Evolutionary conservation across 2,113 vertebrate genomes (phyloP).

Genomic region (Melanerpes aurifrons): DNA sequence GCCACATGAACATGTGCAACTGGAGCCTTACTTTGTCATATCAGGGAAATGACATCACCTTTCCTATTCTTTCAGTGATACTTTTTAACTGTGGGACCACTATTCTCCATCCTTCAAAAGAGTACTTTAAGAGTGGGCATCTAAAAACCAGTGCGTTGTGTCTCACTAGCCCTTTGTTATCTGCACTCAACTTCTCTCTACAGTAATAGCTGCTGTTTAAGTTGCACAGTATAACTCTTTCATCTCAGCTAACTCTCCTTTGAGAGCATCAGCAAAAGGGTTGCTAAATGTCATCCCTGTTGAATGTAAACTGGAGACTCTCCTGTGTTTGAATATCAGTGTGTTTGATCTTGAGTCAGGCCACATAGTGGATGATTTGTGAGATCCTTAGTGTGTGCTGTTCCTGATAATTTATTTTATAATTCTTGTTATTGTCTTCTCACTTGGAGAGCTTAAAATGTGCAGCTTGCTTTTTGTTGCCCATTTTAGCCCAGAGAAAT

Average conservation of each 20-base stretch:
- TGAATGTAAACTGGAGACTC: slow-evolving; percentile 35
- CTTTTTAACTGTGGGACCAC: neutral
- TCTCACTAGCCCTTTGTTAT: slow-evolving; percentile 31
- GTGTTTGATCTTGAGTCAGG: slow-evolving; percentile 34
- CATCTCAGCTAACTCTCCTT: slow-evolving; percentile 38
- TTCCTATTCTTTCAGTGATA: neutral
- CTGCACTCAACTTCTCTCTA: neutral
- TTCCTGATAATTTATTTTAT: slow-evolving; percentile 38
- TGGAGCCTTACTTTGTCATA: neutral
- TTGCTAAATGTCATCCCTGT: slow-evolving; percentile 10
- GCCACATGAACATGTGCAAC: neutral
- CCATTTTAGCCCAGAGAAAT: neutral
- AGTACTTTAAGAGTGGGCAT: neutral
- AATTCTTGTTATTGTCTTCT: slow-evolving; percentile 40
- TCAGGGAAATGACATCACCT: neutral
- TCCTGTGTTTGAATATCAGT: slow-evolving; percentile 32
- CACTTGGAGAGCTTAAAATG: neutral
- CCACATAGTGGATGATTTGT: neutral
- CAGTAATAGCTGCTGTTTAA: slow-evolving; percentile 45
- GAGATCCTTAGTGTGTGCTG: neutral
- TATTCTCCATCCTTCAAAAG: neutral
- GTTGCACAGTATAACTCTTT: slow-evolving; percentile 18
- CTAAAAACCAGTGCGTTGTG: neutral
- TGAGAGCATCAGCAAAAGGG: slow-evolving; percentile 31
- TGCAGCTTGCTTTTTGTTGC: neutral